Percentiles rank a stretch among this genome's conserved stretches.
These are phyloP conservation scores for Armadillidium nasatum DNA, from an alignment of 1,140 invertebrate genomes.

Conservation along the genomic window DNA sequence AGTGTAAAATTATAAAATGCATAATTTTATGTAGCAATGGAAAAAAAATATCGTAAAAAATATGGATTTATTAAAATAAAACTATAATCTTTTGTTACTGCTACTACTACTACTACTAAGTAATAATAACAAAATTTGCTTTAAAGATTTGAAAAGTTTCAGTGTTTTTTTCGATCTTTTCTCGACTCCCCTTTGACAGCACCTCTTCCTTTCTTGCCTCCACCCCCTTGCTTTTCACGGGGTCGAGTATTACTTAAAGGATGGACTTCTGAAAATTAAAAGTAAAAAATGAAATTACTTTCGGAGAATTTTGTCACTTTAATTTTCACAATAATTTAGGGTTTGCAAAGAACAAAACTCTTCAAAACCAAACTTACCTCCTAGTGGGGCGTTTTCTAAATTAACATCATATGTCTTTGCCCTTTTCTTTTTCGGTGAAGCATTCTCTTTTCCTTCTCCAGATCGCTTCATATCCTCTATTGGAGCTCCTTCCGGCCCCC, in stretches of 20 bases:
- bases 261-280: not conserved
- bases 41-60: too few relatives aligned
- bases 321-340: too few relatives aligned
- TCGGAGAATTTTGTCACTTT: too few relatives aligned
- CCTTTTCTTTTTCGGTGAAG: slow-evolving; percentile 61
- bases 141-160: too few relatives aligned
- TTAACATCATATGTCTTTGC: slow-evolving; percentile 67
- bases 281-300: not conserved
- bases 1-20: too few relatives aligned
- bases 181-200: not conserved
- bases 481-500: slow-evolving; percentile 51
- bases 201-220: not conserved
- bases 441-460: slow-evolving; percentile 51
- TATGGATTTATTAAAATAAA: too few relatives aligned
- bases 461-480: slow-evolving; percentile 43
- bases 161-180: not conserved
- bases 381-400: slow-evolving; percentile 64
- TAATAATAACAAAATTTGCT: too few relatives aligned
- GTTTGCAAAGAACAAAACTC: too few relatives aligned
- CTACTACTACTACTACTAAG: too few relatives aligned
- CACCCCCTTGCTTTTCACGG: not conserved
- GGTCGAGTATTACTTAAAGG: not conserved
- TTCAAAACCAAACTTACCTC: slow-evolving; percentile 64
- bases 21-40: too few relatives aligned
- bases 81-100: too few relatives aligned